Evolutionary conservation across 2,888 invertebrate genomes (phyloP).

Genomic region (Chrysodeixis includens): DNA sequence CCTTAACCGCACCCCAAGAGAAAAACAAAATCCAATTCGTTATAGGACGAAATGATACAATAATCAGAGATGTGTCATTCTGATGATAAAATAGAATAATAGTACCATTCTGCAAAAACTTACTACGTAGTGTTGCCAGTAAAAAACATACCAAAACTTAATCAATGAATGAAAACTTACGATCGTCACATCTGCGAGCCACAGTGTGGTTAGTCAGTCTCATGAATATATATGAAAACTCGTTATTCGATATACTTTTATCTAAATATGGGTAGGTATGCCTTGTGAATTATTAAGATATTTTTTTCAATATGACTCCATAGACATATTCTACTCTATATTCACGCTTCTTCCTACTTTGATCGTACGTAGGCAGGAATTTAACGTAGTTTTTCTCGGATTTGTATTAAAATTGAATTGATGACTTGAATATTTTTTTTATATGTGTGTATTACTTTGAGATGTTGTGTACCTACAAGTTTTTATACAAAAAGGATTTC

Average conservation of each 20-base stretch:
- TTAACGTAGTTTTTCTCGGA: too few relatives aligned
- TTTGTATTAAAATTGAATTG: too few relatives aligned
- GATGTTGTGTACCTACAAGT: too few relatives aligned
- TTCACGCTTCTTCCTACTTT: background rate
- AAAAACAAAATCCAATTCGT: background rate
- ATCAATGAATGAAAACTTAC: background rate
- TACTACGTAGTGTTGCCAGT: background rate
- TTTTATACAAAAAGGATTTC: too few relatives aligned
- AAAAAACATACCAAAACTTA: background rate
- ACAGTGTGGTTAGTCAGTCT: too few relatives aligned
- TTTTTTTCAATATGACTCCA: background rate
- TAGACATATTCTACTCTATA: background rate
- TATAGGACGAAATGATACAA: background rate
- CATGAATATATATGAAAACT: too few relatives aligned
- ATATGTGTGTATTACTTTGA: too few relatives aligned
- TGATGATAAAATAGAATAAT: background rate
- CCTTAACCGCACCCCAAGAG: background rate
- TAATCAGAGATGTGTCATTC: conserved; percentile 5
- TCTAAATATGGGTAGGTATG: background rate
- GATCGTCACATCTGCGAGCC: too few relatives aligned
- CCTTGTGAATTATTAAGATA: background rate
- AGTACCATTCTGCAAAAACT: background rate
- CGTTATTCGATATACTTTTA: too few relatives aligned
- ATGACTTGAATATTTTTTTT: too few relatives aligned
- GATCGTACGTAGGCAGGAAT: too few relatives aligned